Conservation (phyloP, 1,140 invertebrate genomes). For the Euura saliciscinereae region DNA sequence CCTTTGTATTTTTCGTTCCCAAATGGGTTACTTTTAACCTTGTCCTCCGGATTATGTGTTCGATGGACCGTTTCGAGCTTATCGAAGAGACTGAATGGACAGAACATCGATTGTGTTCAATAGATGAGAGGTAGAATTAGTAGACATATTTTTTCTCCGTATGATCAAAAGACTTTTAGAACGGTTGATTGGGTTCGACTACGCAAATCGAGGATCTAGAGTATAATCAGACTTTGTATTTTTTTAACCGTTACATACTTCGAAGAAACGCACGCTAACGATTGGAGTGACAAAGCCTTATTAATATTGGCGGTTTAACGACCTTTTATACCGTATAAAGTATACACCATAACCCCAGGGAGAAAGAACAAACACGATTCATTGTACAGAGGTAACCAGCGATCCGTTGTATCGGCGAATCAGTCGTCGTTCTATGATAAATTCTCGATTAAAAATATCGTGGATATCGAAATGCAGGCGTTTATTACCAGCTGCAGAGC, state of each 20-base stretch:
- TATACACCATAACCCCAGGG: neutral
- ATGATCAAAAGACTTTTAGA: no score
- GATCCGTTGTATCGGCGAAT: no score
- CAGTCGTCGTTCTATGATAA: no score
- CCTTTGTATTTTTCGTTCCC: neutral
- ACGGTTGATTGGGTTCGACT: neutral
- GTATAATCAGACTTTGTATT: no score
- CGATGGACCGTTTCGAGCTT: no score
- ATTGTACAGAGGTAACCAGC: neutral
- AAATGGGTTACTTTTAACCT: no score
- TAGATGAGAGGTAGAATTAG: no score
- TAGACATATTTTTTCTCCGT: no score
- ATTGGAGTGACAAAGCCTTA: conserved; percentile 5
- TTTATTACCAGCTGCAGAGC: neutral
- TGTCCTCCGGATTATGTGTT: no score
- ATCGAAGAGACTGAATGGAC: no score
- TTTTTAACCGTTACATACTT: conserved; percentile 6
- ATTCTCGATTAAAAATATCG: no score
- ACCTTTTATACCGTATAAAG: neutral
- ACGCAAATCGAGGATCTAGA: neutral
- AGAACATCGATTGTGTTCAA: no score
- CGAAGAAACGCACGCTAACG: neutral
- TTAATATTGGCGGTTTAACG: conserved; percentile 7
- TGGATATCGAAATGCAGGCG: neutral
- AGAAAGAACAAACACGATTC: conserved; percentile 1